Base-by-base conservation (phyloP, 1,140 invertebrate species). In the Zaprionus capensis region DNA sequence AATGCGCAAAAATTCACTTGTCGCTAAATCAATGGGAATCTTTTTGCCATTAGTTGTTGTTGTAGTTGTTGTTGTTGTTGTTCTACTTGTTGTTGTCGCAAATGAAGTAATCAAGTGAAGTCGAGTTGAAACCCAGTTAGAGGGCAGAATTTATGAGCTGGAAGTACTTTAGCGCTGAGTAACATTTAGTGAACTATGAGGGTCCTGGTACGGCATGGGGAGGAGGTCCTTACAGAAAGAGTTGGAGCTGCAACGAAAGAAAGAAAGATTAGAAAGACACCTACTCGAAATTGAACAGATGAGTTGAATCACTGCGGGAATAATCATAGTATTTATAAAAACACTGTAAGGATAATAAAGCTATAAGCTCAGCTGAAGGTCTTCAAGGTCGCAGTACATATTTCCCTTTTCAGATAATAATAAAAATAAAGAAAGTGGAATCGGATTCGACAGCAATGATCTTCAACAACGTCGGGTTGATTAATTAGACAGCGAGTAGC, bases 11-110 rank as follows among this genome's bases (percentile, higher is more conserved):
- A 58, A 78, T 88, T 80, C 85, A 91, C 90, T 91, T 91, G 90
- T 91, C 90, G 80, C 82, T 64, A 78, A 85, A 90, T 82, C 86
- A 91, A 83, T 82, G 78, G 65, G 80, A 90, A 91, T 91, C 81
- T 84, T 90, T 91, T 80, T 71, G 74, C 69, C 80, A 91, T 91
- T 91, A 91, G 77, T 76, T 65, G 63, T 66, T 26, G 49, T 7
- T 56, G 7, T 31, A 9, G 28, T 55, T 67, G 34, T 65, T 26
- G 49, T 7, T 61, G 41, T 34, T 28, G 53, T 14, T 62, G 44
- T 22, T 72, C 14, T 15, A 2, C 2, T 41, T 66, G 36, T 55
- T 56, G 64, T 55, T 72, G 34, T 65, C 24, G 49, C 59, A 78
- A 81, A 82, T 90, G 72, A 72, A 71, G 70, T 62, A 61, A 68